Conservation (phyloP, 2,888 invertebrate species). For the Troides helena region DNA sequence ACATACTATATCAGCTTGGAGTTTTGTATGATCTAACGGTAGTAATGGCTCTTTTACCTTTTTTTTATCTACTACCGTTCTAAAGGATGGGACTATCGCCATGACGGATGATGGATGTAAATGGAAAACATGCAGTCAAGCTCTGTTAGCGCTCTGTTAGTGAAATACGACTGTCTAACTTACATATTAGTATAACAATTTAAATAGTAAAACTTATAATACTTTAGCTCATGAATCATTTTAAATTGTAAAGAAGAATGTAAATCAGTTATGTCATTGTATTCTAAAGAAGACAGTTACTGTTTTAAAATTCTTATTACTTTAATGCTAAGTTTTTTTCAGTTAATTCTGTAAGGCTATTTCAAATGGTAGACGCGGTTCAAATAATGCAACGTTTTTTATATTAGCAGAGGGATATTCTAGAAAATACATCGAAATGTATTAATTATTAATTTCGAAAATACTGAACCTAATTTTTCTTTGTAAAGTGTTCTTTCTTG, state of each 20-base stretch:
- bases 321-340: slow-evolving; percentile 10
- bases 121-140: no score
- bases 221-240: background rate
- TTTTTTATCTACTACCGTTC: no score
- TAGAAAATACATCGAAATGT: background rate
- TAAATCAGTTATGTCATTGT: slow-evolving; percentile 9
- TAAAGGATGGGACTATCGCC: no score
- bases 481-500: background rate
- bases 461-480: background rate
- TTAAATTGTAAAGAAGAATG: background rate
- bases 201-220: background rate
- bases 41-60: no score
- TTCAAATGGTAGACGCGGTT: slow-evolving; percentile 18
- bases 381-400: slow-evolving; percentile 18
- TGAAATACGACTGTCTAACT: no score
- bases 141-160: no score
- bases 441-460: background rate
- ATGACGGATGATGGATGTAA: no score
- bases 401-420: background rate
- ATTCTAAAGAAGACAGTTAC: background rate
- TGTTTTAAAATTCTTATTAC: slow-evolving; percentile 12
- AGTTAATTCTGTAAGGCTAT: slow-evolving; percentile 19
- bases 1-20: no score
- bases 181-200: background rate
- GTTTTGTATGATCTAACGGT: no score